A percentile compares a stretch with the other conserved stretches of the same genome.
Evolutionary conservation across 2,113 vertebrate species (phyloP).

Genomic region (Thermophis baileyi): DNA sequence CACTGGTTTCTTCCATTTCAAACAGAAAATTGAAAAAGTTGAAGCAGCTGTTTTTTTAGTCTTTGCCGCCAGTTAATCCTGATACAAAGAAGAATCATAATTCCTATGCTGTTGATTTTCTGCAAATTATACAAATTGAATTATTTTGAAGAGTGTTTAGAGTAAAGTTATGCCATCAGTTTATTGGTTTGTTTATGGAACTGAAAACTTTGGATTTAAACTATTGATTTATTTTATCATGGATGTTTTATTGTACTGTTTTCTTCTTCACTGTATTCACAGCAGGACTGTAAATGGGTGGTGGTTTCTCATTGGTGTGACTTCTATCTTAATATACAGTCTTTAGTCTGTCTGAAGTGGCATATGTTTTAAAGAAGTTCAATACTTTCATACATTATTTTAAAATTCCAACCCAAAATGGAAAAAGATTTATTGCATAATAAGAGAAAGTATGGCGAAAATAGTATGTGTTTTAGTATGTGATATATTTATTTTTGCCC

Average conservation of each 20-base stretch:
- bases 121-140: neutral
- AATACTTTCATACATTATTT: neutral
- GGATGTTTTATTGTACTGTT: neutral
- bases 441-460: neutral
- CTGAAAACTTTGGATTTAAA: neutral
- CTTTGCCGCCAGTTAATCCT: constrained; percentile 11
- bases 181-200: neutral
- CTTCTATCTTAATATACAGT: neutral
- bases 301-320: neutral
- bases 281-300: neutral
- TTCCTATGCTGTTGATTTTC: neutral
- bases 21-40: neutral
- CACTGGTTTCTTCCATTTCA: neutral
- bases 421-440: neutral
- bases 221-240: neutral
- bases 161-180: neutral
- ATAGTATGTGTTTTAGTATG: neutral
- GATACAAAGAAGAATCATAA: neutral
- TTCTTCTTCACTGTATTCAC: neutral
- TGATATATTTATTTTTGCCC: neutral
- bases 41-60: neutral
- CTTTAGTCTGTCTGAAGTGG: neutral
- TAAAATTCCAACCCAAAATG: neutral
- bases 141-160: neutral
- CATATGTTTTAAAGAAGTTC: neutral